Base-by-base conservation (phyloP, 2,113 vertebrate species). In the Oncorhynchus keta region DNA sequence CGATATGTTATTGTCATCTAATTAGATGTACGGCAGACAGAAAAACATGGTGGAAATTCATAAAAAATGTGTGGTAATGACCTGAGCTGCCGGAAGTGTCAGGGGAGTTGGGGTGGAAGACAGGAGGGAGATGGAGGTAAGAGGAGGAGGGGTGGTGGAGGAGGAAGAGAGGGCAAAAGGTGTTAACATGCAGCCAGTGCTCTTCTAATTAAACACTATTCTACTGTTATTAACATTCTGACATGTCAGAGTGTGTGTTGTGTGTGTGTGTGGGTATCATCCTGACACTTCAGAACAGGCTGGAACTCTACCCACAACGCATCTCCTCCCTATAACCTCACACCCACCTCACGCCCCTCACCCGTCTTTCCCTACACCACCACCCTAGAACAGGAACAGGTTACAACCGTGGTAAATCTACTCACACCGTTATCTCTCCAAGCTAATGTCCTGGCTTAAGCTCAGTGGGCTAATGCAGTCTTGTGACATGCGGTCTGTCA, bases 191-290 rank as follows among this genome's bases (percentile, higher is more conserved):
- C 94, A 94, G 93, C 93, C 93, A 86, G 92, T 93, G 89, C 90
- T 96, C 94, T 92, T 95, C 97, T 99, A 97, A 99, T 99, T 99
- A 99, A 99, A 97, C 97, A 96, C 95, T 95, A 95, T 96, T 97
- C 95, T 95, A 89, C 94, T 93, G 94, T 96, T 97, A 97, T 98
- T 99, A 98, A 97, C 96, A 96, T 97, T 95, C 93, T 94, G 85
- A 88, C 87, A 89, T 77, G 80, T 79, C 16, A 77, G 59, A 85
- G 49, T 55, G 49, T 55, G 49, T 55, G 49, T 55, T 35, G 35
- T 35, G 35, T 24, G 24, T 39, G 35, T 39, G 39, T 45, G 39
- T 45, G 39, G 8, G 39, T 45, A 9, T 45, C 8, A 45, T 45
- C 39, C 39, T 9, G 39, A 88, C 87, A 88, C 78, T 80, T 80